Evolutionary conservation across 2,888 invertebrate genomes (phyloP).

Genomic region (Hedychridium roseum): DNA sequence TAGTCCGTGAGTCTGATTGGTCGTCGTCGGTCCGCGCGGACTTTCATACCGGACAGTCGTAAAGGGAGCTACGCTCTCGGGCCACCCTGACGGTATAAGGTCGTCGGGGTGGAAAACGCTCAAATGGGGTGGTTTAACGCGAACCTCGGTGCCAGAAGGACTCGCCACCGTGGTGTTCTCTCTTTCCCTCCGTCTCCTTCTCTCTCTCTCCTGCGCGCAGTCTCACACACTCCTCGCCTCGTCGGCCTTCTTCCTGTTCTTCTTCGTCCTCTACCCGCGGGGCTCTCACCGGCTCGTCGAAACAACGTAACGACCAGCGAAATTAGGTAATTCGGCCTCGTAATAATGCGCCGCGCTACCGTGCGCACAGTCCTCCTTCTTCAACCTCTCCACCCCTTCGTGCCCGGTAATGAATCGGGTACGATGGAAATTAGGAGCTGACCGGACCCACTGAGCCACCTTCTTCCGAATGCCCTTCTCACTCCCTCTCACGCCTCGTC

Average conservation of each 20-base stretch:
- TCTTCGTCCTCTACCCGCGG: constrained; percentile 22
- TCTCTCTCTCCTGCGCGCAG: constrained; percentile 3
- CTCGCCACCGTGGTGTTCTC: constrained; percentile 48
- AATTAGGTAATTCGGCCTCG: constrained; percentile 63
- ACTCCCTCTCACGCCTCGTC: constrained; percentile 11
- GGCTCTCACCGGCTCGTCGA: constrained; percentile 47
- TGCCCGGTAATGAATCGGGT: constrained; percentile 59
- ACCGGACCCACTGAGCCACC: constrained; percentile 41
- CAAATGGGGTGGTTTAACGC: constrained; percentile 65
- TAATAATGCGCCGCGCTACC: constrained; percentile 60
- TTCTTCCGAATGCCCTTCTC: constrained; percentile 16
- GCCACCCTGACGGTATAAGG: constrained; percentile 52
- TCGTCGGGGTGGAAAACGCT: constrained; percentile 64
- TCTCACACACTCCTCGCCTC: not conserved
- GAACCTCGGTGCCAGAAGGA: constrained; percentile 62
- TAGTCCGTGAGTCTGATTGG: constrained; percentile 36
- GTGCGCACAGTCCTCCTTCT: constrained; percentile 37
- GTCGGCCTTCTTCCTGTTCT: constrained; percentile 1
- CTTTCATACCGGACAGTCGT: constrained; percentile 19
- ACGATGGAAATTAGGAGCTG: constrained; percentile 55
- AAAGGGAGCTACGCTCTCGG: constrained; percentile 31
- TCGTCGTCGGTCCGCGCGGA: constrained; percentile 39
- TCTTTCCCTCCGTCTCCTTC: constrained; percentile 27
- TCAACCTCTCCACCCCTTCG: constrained; percentile 35
- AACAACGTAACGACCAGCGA: constrained; percentile 62